phyloP scores from a whole-genome alignment of 1,140 invertebrate genomes.

The Probaryconus sp. region DNA sequence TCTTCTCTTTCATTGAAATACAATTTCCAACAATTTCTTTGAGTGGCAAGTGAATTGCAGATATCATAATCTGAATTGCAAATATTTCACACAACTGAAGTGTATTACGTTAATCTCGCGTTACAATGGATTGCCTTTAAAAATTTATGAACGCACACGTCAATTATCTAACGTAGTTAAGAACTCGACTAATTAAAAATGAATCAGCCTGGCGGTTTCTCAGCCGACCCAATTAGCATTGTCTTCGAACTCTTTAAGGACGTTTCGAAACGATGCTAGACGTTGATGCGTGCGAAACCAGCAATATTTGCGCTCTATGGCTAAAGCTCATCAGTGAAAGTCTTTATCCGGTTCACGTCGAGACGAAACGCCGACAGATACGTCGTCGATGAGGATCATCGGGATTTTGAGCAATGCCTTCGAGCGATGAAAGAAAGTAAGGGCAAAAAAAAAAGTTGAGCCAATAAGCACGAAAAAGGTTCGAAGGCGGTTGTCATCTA shows the following conservation, averaged over 20 bases:
- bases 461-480: constrained; percentile 13
- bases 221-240: constrained; percentile 55
- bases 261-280: constrained; percentile 25
- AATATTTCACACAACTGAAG: no score
- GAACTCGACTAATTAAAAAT: constrained; percentile 35
- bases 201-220: constrained; percentile 16
- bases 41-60: no score
- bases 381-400: constrained; percentile 36
- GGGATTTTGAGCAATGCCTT: constrained; percentile 24
- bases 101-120: not conserved
- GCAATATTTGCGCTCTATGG: constrained; percentile 40
- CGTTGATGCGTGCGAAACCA: constrained; percentile 47
- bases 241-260: constrained; percentile 21
- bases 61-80: no score
- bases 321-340: constrained; percentile 53
- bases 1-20: no score
- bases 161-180: constrained; percentile 28
- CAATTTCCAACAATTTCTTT: no score
- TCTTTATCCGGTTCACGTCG: constrained; percentile 58
- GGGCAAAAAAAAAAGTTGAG: constrained; percentile 14
- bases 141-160: constrained; percentile 12
- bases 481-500: constrained; percentile 37
- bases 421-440: constrained; percentile 42
- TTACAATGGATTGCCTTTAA: not conserved
- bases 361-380: constrained; percentile 5